Percentiles rank a stretch among this genome's conserved stretches.
These are phyloP conservation scores for Mirounga angustirostris DNA, from an alignment of 2,113 vertebrate species.

Conservation along the genomic window DNA sequence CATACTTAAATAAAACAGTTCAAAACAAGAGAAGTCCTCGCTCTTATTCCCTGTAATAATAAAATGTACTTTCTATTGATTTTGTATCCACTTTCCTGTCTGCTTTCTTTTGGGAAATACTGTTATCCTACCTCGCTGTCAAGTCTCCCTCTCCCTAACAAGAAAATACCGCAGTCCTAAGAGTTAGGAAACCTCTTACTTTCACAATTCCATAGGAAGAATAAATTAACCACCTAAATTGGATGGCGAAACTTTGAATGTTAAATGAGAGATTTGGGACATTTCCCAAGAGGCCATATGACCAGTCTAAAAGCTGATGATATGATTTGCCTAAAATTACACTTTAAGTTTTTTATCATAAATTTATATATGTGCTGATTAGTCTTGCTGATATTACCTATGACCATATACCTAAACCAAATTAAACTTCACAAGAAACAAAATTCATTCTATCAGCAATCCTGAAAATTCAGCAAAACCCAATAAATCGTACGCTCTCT, in stretches of 20 bases:
- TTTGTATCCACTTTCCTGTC: background rate
- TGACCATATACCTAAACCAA: conserved; percentile 24
- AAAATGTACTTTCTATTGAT: background rate
- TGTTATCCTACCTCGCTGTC: background rate
- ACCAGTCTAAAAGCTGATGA: conserved; percentile 54
- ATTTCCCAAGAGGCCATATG: background rate
- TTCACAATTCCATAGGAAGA: conserved; percentile 3
- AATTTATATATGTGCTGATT: background rate
- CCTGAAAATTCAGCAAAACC: background rate
- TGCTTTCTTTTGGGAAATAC: conserved; percentile 14
- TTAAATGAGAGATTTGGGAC: background rate
- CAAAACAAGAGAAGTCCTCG: background rate
- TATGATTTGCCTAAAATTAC: conserved; percentile 16
- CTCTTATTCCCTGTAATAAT: background rate
- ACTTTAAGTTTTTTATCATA: background rate
- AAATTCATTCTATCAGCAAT: conserved; percentile 49
- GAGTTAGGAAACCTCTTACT: background rate
- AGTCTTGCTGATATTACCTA: conserved; percentile 35
- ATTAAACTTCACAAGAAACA: conserved; percentile 31
- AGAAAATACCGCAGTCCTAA: background rate
- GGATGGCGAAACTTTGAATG: background rate
- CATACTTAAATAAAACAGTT: background rate
- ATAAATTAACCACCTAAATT: background rate
- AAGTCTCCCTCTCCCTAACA: background rate
- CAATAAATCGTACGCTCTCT: conserved; percentile 53